These are phyloP conservation scores for Apocrypta bakeri DNA, from an alignment of 1,140 invertebrate species.

Conservation along the genomic window DNA sequence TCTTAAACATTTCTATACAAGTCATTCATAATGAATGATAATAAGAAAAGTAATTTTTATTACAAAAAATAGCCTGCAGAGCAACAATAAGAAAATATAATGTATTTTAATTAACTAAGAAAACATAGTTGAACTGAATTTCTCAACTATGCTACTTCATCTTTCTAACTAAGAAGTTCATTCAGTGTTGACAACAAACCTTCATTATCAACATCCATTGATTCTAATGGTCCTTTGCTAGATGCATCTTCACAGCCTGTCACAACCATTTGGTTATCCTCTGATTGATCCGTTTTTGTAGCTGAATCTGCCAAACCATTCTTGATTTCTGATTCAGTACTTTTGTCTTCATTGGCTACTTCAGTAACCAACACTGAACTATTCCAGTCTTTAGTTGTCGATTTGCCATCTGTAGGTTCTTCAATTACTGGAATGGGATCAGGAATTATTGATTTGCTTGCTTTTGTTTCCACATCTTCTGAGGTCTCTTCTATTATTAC, in stretches of 20 bases:
- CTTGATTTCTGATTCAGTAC: slow-evolving; percentile 19
- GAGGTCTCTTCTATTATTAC: slow-evolving; percentile 65
- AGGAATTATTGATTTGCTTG: slow-evolving; percentile 57
- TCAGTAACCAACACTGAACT: slow-evolving; percentile 49
- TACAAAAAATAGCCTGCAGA: not conserved
- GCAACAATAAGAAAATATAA: not conserved
- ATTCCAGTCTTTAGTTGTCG: slow-evolving; percentile 50
- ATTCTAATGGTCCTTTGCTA: slow-evolving; percentile 55
- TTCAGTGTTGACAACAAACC: slow-evolving; percentile 48
- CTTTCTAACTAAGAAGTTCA: not conserved
- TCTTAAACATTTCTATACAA: not conserved
- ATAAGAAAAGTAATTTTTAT: not conserved
- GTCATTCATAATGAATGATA: not conserved
- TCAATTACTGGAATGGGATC: slow-evolving; percentile 67
- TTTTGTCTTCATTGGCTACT: slow-evolving; percentile 46
- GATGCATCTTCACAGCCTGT: slow-evolving; percentile 33
- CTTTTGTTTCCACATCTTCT: slow-evolving; percentile 55
- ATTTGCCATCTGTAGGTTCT: slow-evolving; percentile 64
- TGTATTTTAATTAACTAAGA: not conserved
- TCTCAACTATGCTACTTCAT: not conserved
- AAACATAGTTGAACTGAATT: not conserved
- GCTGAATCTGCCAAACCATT: slow-evolving; percentile 30
- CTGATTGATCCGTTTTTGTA: slow-evolving; percentile 11
- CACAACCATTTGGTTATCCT: slow-evolving; percentile 37
- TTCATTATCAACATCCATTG: slow-evolving; percentile 70